A percentile compares a stretch with the other conserved stretches of the same genome.
phyloP scores from a whole-genome alignment of 2,888 invertebrate species.

The Conops quadrifasciatus region DNA sequence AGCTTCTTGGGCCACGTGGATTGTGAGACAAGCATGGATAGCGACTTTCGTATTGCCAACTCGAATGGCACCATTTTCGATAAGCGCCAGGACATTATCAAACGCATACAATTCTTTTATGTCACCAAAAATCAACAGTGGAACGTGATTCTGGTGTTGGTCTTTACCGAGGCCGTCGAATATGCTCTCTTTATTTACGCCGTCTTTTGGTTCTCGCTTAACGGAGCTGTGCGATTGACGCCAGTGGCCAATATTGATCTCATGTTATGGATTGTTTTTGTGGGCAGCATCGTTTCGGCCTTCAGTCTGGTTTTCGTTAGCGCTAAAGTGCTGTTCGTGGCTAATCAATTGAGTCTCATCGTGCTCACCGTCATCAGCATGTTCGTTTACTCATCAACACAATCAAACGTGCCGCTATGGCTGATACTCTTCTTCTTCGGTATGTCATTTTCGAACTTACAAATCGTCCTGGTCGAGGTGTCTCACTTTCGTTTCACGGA shows the following conservation, averaged over 20 bases:
- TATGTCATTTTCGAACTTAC: constrained; percentile 53
- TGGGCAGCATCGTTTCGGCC: constrained; percentile 49
- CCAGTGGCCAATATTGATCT: constrained; percentile 49
- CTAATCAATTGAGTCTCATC: constrained; percentile 49
- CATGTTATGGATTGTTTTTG: constrained; percentile 58
- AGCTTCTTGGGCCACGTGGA: constrained; percentile 56
- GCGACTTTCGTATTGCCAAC: constrained; percentile 58
- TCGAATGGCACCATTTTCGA: constrained; percentile 60
- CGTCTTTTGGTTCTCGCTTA: constrained; percentile 59
- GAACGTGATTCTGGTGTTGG: constrained; percentile 54
- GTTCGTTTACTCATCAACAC: constrained; percentile 51
- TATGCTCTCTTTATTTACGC: constrained; percentile 58
- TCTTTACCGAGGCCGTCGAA: constrained; percentile 58
- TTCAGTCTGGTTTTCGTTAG: constrained; percentile 51
- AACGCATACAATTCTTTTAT: constrained; percentile 59
- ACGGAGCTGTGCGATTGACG: constrained; percentile 52
- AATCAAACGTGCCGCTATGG: constrained; percentile 55
- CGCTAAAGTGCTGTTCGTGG: constrained; percentile 56
- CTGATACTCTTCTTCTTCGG: constrained; percentile 56
- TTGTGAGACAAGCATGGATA: constrained; percentile 56
- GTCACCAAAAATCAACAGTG: constrained; percentile 60
- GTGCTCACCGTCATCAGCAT: constrained; percentile 52
- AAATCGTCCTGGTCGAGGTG: constrained; percentile 56
- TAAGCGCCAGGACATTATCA: constrained; percentile 54
- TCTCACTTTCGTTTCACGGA: constrained; percentile 56